Conservation (phyloP, 2,888 invertebrate species). For the Dione vanillae region DNA sequence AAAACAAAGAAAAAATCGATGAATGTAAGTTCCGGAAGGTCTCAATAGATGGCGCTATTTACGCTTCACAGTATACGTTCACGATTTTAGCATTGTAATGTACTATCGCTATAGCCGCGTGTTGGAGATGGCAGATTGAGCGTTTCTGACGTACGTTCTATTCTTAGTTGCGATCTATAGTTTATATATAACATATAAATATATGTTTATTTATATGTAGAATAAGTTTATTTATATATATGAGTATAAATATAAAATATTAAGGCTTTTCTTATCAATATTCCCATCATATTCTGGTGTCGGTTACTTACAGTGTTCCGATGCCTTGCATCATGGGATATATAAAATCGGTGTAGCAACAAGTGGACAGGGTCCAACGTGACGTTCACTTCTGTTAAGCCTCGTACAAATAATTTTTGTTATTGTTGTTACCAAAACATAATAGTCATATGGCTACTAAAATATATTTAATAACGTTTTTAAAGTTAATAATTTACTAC, state of each 20-base stretch:
- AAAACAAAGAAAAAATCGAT: too few species aligned
- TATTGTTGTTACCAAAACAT: neutral
- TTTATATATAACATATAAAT: neutral
- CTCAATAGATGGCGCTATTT: slow-evolving; percentile 60
- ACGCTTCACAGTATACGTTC: slow-evolving; percentile 13
- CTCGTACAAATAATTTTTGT: slow-evolving; percentile 61
- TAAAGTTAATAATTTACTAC: too few species aligned
- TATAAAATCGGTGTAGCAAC: slow-evolving; percentile 76
- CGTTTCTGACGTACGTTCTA: slow-evolving; percentile 41
- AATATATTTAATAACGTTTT: too few species aligned
- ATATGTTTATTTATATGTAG: too few species aligned
- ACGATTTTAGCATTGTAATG: neutral
- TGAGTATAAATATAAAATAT: too few species aligned
- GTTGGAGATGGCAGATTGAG: neutral
- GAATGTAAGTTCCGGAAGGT: neutral
- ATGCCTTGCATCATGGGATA: slow-evolving; percentile 67
- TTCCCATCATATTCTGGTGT: slow-evolving; percentile 63
- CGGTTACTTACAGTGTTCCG: slow-evolving; percentile 56
- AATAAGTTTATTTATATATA: too few species aligned
- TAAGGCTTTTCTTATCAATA: neutral
- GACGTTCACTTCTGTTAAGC: slow-evolving; percentile 78
- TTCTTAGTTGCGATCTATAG: slow-evolving; percentile 8
- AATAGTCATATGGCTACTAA: too few species aligned
- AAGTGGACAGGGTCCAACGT: slow-evolving; percentile 73
- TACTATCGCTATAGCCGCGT: slow-evolving; percentile 16